A percentile compares a stretch with the other conserved stretches of the same genome.
Conservation (phyloP, 1,140 invertebrate species). For the Wiebesia pumilae region DNA sequence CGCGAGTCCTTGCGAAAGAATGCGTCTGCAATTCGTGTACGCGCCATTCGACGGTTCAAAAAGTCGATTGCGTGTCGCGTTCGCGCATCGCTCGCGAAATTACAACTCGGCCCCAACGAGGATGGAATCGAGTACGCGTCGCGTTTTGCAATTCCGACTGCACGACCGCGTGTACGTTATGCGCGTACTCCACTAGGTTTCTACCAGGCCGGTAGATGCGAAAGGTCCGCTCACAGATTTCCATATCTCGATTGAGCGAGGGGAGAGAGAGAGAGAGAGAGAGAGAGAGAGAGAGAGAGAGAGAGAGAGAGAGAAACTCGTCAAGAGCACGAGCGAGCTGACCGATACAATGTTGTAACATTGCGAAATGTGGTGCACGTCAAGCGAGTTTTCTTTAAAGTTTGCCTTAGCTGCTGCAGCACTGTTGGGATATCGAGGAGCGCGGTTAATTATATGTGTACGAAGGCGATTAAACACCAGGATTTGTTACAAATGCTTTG, state of each 20-base stretch:
- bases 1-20: background rate
- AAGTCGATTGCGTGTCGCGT: background rate
- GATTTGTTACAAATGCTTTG: background rate
- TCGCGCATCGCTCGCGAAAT: background rate
- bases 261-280: background rate
- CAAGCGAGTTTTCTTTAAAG: slow-evolving; percentile 39
- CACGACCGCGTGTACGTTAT: background rate
- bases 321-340: slow-evolving; percentile 24
- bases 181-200: background rate
- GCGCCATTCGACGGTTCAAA: background rate
- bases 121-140: slow-evolving; percentile 22
- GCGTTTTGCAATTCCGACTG: slow-evolving; percentile 23
- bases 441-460: slow-evolving; percentile 26
- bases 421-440: slow-evolving; percentile 11
- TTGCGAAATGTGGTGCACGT: slow-evolving; percentile 47
- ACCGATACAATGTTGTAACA: slow-evolving; percentile 51
- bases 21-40: too few relatives aligned
- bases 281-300: slow-evolving; percentile 1
- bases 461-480: background rate
- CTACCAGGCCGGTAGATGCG: slow-evolving; percentile 26
- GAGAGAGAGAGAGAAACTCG: background rate
- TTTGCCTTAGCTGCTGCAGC: slow-evolving; percentile 15
- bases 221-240: slow-evolving; percentile 49
- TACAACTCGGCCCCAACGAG: background rate
- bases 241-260: slow-evolving; percentile 53